These are phyloP conservation scores for Notothenia rossii DNA, from an alignment of 2,113 vertebrate genomes.

Conservation along the genomic window DNA sequence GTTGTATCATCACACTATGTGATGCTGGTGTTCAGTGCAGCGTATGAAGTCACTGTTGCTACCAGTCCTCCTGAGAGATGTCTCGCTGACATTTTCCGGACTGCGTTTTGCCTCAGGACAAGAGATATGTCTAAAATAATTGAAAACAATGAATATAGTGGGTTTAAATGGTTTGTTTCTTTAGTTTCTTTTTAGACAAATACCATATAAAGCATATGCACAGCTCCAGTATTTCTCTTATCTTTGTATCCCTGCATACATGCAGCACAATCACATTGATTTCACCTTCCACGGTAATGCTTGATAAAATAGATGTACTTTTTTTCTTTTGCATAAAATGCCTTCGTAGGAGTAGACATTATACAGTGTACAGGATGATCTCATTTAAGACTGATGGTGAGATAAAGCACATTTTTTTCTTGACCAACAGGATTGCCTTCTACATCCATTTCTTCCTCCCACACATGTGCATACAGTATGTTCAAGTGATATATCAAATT, in stretches of 20 bases:
- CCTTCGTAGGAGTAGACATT: slow-evolving; percentile 29
- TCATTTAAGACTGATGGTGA: slow-evolving; percentile 55
- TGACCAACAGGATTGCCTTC: slow-evolving; percentile 41
- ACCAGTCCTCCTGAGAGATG: slow-evolving; percentile 24
- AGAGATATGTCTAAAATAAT: slow-evolving; percentile 12
- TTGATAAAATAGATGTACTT: slow-evolving; percentile 16
- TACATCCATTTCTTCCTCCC: slow-evolving; percentile 40
- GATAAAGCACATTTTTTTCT: slow-evolving; percentile 49
- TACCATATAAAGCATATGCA: slow-evolving; percentile 11
- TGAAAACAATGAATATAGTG: slow-evolving; percentile 6
- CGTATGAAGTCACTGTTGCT: slow-evolving; percentile 37
- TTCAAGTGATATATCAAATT: slow-evolving; percentile 60
- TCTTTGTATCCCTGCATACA: slow-evolving; percentile 31
- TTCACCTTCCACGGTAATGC: slow-evolving; percentile 20
- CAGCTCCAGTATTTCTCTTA: background rate
- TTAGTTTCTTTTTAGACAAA: background rate
- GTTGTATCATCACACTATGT: slow-evolving; percentile 27
- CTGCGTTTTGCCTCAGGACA: slow-evolving; percentile 19
- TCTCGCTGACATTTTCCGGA: slow-evolving; percentile 39
- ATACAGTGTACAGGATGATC: background rate
- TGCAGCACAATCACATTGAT: slow-evolving; percentile 2
- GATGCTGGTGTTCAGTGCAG: slow-evolving; percentile 39
- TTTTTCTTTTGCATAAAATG: slow-evolving; percentile 13
- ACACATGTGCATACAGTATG: slow-evolving; percentile 45
- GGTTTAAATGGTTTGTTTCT: slow-evolving; percentile 15